Conservation (phyloP, 2,113 vertebrate species). For the Myiopsitta monachus region DNA sequence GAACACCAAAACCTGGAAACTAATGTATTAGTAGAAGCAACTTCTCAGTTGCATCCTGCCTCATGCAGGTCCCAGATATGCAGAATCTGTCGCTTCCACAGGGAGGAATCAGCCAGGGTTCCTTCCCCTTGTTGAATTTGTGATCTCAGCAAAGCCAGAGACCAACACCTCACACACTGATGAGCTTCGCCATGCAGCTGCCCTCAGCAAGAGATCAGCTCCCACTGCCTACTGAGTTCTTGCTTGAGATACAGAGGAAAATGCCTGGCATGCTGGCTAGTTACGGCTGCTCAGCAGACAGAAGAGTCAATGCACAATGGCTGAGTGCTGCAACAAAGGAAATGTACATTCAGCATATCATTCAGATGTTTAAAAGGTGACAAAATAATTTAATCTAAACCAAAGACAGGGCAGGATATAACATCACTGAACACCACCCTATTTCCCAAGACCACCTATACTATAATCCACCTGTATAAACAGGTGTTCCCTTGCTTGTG, state of each 20-base stretch:
- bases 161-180: background rate
- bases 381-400: background rate
- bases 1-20: background rate
- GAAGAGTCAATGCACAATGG: background rate
- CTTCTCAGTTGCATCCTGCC: background rate
- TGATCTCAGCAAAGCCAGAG: background rate
- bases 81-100: background rate
- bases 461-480: background rate
- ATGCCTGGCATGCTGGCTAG: accelerated
- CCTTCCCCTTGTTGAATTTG: background rate
- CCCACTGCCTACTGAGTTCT: background rate
- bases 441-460: background rate
- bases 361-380: background rate
- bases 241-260: background rate
- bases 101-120: background rate
- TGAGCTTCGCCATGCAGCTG: background rate
- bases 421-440: no score
- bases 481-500: background rate
- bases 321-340: background rate
- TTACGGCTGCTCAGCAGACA: background rate
- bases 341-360: accelerated
- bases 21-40: background rate
- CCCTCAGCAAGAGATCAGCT: background rate
- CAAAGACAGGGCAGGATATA: background rate
- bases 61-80: background rate